Percentiles rank a stretch among this genome's conserved stretches.
Conservation (phyloP, 2,888 invertebrate genomes). For the Zygogramma bicolorata region DNA sequence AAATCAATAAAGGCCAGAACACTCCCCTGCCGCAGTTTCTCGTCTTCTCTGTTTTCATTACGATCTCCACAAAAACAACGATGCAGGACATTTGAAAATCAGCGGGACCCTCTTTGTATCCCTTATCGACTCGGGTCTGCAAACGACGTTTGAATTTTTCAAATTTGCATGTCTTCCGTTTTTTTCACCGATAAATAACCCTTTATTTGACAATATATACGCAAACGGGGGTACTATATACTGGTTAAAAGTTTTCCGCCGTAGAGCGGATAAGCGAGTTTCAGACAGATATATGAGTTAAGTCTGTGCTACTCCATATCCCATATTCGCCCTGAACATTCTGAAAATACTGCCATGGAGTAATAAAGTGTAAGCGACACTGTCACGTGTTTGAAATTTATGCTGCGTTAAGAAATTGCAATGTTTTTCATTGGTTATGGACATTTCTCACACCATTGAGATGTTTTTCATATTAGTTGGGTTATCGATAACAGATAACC, state of each 20-base stretch:
- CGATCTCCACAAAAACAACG: not conserved
- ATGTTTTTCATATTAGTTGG: too few relatives aligned
- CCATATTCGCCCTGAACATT: slow-evolving; percentile 51
- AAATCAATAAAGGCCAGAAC: not conserved
- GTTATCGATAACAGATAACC: too few relatives aligned
- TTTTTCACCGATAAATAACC: slow-evolving; percentile 52
- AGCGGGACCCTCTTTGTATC: slow-evolving; percentile 13
- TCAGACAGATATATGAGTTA: slow-evolving; percentile 58
- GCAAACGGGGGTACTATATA: slow-evolving; percentile 54
- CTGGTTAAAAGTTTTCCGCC: slow-evolving; percentile 55
- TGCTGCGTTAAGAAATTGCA: slow-evolving; percentile 51
- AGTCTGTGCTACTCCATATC: slow-evolving; percentile 54
- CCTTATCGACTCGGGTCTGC: slow-evolving; percentile 27
- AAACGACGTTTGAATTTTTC: slow-evolving; percentile 46
- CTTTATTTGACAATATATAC: slow-evolving; percentile 52
- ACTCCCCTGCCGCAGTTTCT: not conserved
- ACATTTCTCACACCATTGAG: too few relatives aligned
- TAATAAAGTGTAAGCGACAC: slow-evolving; percentile 55
- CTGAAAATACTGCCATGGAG: slow-evolving; percentile 51
- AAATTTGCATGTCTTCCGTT: slow-evolving; percentile 47
- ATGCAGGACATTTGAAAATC: not conserved
- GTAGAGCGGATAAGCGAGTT: slow-evolving; percentile 52
- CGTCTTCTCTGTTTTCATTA: not conserved
- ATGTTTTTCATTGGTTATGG: slow-evolving; percentile 34
- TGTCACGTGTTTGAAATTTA: slow-evolving; percentile 53